phyloP scores from a whole-genome alignment of 1,140 invertebrate genomes.

The Aphaenogaster rudis region DNA sequence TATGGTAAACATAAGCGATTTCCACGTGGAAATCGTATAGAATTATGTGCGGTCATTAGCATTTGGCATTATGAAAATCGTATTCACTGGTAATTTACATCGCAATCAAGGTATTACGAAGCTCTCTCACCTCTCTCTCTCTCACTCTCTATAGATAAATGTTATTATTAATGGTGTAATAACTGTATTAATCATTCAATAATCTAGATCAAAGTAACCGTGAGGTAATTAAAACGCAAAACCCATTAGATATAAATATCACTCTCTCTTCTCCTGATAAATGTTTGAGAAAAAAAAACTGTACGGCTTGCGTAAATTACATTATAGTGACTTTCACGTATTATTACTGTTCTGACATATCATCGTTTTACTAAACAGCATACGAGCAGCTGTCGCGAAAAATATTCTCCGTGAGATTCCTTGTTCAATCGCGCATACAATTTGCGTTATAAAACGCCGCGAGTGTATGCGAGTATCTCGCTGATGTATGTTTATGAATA shows the following conservation, averaged over 20 bases:
- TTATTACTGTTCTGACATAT: not conserved
- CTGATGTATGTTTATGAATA: conserved; percentile 65
- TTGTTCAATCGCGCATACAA: conserved; percentile 44
- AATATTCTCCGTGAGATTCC: conserved; percentile 44
- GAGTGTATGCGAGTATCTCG: conserved; percentile 38
- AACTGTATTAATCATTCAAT: conserved; percentile 44
- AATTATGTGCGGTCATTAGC: conserved; percentile 59
- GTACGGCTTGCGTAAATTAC: not conserved
- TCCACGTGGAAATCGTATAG: conserved; percentile 31
- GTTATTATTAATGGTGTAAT: conserved; percentile 50
- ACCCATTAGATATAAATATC: not conserved
- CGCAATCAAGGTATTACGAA: conserved; percentile 53
- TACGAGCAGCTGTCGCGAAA: not conserved
- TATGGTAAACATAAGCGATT: conserved; percentile 47
- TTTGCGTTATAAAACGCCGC: conserved; percentile 37
- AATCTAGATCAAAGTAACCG: conserved; percentile 31
- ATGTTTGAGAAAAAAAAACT: not conserved
- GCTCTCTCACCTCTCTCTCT: not conserved
- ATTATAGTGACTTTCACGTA: not conserved
- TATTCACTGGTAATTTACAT: conserved; percentile 52
- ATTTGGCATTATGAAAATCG: conserved; percentile 62
- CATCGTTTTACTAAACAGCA: conserved; percentile 9
- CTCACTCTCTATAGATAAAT: conserved; percentile 8
- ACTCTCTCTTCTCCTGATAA: not conserved
- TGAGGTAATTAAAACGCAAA: conserved; percentile 26